Conservation (phyloP, 1,140 invertebrate species). For the Mesaphorura yosii region DNA sequence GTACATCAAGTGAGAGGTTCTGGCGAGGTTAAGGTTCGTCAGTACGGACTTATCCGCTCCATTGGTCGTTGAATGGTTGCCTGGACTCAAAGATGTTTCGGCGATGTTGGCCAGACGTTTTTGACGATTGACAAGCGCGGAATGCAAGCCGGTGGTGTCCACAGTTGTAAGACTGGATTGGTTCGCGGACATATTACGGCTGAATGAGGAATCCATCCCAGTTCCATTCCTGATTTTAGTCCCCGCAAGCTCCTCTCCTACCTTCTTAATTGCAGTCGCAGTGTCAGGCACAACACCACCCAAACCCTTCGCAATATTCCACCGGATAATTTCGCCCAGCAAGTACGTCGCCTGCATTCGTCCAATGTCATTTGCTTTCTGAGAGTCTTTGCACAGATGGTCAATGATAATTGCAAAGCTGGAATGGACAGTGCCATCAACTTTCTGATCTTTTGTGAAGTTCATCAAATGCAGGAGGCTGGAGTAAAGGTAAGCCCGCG, state of each 20-base stretch:
- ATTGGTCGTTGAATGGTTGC: background rate
- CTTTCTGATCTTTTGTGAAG: conserved; percentile 11
- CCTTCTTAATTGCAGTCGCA: background rate
- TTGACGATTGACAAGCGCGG: background rate
- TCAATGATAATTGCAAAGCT: conserved; percentile 18
- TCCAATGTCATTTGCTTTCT: conserved; percentile 11
- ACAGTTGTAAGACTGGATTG: background rate
- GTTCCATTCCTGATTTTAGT: background rate
- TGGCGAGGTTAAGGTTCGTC: conserved; percentile 1
- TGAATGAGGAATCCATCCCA: background rate
- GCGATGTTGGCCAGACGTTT: too few species aligned
- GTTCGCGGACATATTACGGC: background rate
- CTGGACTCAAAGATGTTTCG: background rate
- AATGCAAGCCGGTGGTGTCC: conserved; percentile 2
- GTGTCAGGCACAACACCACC: background rate
- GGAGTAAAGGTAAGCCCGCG: conserved; percentile 20
- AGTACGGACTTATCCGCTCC: background rate
- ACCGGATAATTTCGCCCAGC: conserved; percentile 24
- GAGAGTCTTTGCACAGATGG: conserved; percentile 18
- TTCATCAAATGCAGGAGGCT: conserved; percentile 17
- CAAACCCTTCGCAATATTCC: conserved; percentile 9
- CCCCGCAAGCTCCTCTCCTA: background rate
- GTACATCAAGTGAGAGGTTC: background rate
- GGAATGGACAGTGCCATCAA: background rate
- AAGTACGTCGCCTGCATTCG: conserved; percentile 24